These are phyloP conservation scores for Podabrus alpinus DNA, from an alignment of 2,888 invertebrate species.

Conservation along the genomic window DNA sequence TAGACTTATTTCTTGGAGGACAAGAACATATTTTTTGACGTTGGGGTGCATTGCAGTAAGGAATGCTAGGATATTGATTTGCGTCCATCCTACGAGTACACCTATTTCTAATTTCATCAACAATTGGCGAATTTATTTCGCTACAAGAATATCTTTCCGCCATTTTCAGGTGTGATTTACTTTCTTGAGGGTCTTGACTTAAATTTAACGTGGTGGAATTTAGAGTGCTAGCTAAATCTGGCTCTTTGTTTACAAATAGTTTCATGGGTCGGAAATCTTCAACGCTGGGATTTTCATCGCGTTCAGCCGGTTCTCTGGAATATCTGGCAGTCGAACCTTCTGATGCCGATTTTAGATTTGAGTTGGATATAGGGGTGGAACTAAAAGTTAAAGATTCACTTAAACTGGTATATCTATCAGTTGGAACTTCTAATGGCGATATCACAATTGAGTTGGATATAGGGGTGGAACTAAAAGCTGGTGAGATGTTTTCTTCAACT, in stretches of 20 bases:
- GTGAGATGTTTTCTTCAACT: no score
- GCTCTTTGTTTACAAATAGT: not conserved
- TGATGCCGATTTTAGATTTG: not conserved
- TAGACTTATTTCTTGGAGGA: not conserved
- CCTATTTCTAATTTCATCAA: not conserved
- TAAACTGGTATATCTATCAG: slow-evolving; percentile 13
- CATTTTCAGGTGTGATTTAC: not conserved
- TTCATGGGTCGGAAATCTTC: not conserved
- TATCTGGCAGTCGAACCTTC: not conserved
- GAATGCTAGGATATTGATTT: not conserved
- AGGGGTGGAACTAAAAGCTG: not conserved
- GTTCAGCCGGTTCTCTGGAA: slow-evolving; percentile 23
- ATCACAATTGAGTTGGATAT: not conserved
- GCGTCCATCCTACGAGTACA: not conserved
- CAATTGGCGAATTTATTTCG: not conserved
- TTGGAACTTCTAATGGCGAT: not conserved
- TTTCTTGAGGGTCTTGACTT: not conserved
- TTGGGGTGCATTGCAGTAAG: not conserved
- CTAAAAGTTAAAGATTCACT: no score
- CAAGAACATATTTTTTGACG: not conserved
- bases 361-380: not conserved
- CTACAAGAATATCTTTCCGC: slow-evolving; percentile 2
- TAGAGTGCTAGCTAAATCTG: not conserved
- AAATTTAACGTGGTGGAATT: not conserved
- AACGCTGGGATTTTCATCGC: slow-evolving; percentile 11